Conservation (phyloP, 1,140 invertebrate species). For the Drosophila lowei region DNA sequence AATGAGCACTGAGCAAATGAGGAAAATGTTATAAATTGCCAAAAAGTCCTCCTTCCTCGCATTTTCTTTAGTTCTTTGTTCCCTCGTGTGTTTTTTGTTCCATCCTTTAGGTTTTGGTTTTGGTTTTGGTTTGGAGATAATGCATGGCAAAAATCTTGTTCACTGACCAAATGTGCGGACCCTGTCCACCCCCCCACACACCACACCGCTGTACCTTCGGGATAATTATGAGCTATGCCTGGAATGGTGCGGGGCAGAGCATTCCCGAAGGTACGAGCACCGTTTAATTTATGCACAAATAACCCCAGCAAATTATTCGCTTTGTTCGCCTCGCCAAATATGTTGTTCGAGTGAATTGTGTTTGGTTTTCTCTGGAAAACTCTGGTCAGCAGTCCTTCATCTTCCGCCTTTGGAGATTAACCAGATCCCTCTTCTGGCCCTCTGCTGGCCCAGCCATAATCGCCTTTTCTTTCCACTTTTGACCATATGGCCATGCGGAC, state of each 20-base stretch:
- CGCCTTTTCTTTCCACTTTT: slow-evolving; percentile 53
- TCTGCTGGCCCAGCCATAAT: slow-evolving; percentile 39
- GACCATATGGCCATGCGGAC: slow-evolving; percentile 43
- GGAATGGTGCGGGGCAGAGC: slow-evolving; percentile 32
- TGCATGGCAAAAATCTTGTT: slow-evolving; percentile 64
- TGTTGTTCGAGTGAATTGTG: slow-evolving; percentile 51
- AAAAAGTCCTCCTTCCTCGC: slow-evolving; percentile 36
- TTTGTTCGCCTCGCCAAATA: slow-evolving; percentile 44
- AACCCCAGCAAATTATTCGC: slow-evolving; percentile 71
- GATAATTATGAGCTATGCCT: slow-evolving; percentile 76
- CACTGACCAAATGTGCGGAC: slow-evolving; percentile 49
- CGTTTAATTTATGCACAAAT: slow-evolving; percentile 64
- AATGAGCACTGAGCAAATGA: slow-evolving; percentile 70
- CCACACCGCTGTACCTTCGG: not conserved
- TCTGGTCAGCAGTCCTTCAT: slow-evolving; percentile 10
- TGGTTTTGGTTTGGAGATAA: slow-evolving; percentile 60
- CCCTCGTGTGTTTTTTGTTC: slow-evolving; percentile 6
- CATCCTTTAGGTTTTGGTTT: slow-evolving; percentile 15
- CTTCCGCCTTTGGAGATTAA: slow-evolving; percentile 36
- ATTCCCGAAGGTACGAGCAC: not conserved
- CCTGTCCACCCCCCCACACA: too few species aligned
- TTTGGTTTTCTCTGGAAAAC: slow-evolving; percentile 9
- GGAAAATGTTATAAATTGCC: slow-evolving; percentile 77
- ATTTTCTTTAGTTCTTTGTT: slow-evolving; percentile 27
- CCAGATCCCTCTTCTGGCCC: not conserved